Base-by-base conservation (phyloP, 2,888 invertebrate species). In the Sarcophaga rosellei region DNA sequence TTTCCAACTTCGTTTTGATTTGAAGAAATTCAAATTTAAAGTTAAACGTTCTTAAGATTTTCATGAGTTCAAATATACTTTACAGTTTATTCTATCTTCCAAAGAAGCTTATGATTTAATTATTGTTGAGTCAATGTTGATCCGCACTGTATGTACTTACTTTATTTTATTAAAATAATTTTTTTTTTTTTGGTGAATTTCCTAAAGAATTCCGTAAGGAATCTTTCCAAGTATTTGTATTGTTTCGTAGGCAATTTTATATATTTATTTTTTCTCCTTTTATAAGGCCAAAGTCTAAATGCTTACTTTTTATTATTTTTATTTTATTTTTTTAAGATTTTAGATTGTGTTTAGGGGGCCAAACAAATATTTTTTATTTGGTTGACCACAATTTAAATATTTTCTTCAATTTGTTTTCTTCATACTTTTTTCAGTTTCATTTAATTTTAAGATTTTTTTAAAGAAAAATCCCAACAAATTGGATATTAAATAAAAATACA, bases 351-450 rank as follows among this genome's bases (percentile, higher is more conserved):
- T 61, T 63, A 21, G 44, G 12, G 11, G 25, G 77, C n/a, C 61
- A 69, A 68, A 77, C 35, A 61, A 68, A 25, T 69, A 78, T 23
- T 62, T 68, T 78, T 10, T 61, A 8, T 78, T 47, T 47, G 61
- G 45, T 69, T 69, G 61, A 61, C 77, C 68, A 61, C 57, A 77
- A 68, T 45, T 78, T n/a, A 15, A 62, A 78, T 68, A 61, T 25
- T 45, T 61, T 77, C 5, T 17, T 15, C 53, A 53, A 53, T 53
- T 53, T 12, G 5, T n/a, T 61, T 15, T 61, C 20, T 59, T 62
- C 17, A 15, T 53, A 15, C 53, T 53, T 53, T 15, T 4, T 53
- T 53, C 53, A 35, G 3, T 76, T 59, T 76, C n/a, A 76, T 4
- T 66, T 66, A 4, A 57, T 75, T 66, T 66, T 59, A 17, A 44